A percentile compares a stretch with the other conserved stretches of the same genome.
phyloP scores from a whole-genome alignment of 1,140 invertebrate species.

The Grapholita molesta region DNA sequence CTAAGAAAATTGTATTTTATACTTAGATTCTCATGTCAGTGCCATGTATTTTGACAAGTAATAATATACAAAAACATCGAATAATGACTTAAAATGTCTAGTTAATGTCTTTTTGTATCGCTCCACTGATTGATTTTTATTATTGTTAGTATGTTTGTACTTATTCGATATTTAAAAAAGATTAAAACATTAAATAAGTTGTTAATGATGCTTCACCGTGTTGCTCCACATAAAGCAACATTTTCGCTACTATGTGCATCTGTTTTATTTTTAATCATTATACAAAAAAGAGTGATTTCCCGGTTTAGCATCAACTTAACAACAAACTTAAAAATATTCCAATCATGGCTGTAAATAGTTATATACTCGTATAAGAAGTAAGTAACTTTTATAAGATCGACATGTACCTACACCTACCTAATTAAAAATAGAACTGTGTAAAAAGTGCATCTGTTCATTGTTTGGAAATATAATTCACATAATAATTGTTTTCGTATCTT shows the following conservation, averaged over 20 bases:
- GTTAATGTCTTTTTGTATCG: constrained; percentile 11
- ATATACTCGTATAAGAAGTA: constrained; percentile 34
- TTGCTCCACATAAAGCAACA: too few relatives aligned
- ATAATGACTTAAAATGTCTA: constrained; percentile 66
- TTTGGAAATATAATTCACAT: constrained; percentile 64
- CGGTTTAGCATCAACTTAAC: too few relatives aligned
- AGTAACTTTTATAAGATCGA: constrained; percentile 40
- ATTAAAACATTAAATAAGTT: too few relatives aligned
- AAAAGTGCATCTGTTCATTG: constrained; percentile 57
- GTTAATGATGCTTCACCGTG: too few relatives aligned
- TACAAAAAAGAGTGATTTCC: too few relatives aligned
- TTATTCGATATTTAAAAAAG: neutral
- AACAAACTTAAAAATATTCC: neutral
- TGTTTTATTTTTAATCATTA: too few relatives aligned
- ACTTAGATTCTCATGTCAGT: constrained; percentile 57
- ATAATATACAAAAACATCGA: constrained; percentile 52
- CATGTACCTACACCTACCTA: constrained; percentile 42
- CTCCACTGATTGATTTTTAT: neutral
- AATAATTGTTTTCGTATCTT: constrained; percentile 34
- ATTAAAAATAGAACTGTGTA: constrained; percentile 29
- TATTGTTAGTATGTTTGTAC: too few relatives aligned
- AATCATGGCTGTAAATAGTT: constrained; percentile 41
- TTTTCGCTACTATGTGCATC: too few relatives aligned
- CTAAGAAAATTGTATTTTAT: constrained; percentile 42
- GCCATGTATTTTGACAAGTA: constrained; percentile 56